Conservation (phyloP, 2,797 vertebrate species). For the Aeoliscus strigatus region DNA sequence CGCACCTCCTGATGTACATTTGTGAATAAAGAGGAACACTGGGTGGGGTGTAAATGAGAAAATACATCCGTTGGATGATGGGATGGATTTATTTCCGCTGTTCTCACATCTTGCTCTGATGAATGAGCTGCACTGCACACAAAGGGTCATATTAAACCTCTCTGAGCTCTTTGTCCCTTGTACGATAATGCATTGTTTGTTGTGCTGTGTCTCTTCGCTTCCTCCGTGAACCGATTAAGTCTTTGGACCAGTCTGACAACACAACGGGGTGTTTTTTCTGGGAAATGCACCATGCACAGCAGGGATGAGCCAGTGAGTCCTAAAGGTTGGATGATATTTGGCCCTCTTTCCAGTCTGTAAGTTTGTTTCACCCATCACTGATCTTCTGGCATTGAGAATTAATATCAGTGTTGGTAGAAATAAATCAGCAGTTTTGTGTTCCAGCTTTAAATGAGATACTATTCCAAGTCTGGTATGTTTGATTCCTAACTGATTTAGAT, state of each 20-base stretch:
- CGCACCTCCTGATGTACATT: constrained; percentile 27
- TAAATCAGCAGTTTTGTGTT: constrained; percentile 11
- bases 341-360: constrained; percentile 13
- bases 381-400: constrained; percentile 9
- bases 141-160: constrained; percentile 55
- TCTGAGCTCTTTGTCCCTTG: constrained; percentile 29
- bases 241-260: constrained; percentile 37
- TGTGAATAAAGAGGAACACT: constrained; percentile 37
- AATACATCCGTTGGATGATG: constrained; percentile 49
- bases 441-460: constrained; percentile 4
- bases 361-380: constrained; percentile 7
- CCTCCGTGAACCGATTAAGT: constrained; percentile 44
- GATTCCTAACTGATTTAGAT: too few species aligned
- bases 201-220: constrained; percentile 41
- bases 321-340: constrained; percentile 22
- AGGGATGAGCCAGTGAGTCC: constrained; percentile 34
- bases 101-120: constrained; percentile 40
- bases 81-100: constrained; percentile 44
- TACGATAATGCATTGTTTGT: constrained; percentile 50
- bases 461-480: too few species aligned
- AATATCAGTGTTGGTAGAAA: neutral
- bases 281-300: constrained; percentile 26
- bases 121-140: constrained; percentile 42
- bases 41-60: constrained; percentile 28
- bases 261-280: constrained; percentile 45